Evolutionary conservation across 1,140 invertebrate species (phyloP).

Genomic region (Scaptomyza hsui): DNA sequence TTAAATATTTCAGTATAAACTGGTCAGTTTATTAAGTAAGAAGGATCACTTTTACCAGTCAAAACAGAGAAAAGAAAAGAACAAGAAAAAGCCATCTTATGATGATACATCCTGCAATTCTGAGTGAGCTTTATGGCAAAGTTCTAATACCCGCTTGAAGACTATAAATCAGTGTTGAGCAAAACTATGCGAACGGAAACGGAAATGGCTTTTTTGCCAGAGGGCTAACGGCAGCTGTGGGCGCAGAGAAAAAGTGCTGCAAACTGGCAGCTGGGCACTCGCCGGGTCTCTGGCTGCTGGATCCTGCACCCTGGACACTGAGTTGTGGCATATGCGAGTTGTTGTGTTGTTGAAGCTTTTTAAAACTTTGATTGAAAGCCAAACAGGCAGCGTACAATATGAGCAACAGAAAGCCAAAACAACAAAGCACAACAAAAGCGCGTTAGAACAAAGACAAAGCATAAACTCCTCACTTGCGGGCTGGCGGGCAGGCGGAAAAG

Average conservation of each 20-base stretch:
- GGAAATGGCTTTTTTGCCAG: slow-evolving; percentile 62
- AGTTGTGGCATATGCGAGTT: slow-evolving; percentile 64
- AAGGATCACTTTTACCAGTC: no score
- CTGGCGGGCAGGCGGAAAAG: neutral
- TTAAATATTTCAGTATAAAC: no score
- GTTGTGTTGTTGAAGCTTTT: slow-evolving; percentile 73
- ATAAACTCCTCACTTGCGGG: slow-evolving; percentile 18
- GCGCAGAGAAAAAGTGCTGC: slow-evolving; percentile 17
- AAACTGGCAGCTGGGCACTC: slow-evolving; percentile 3
- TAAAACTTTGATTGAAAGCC: slow-evolving; percentile 81
- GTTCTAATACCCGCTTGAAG: slow-evolving; percentile 38
- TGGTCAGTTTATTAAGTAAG: neutral
- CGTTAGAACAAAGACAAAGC: slow-evolving; percentile 64
- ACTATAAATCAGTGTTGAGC: slow-evolving; percentile 47
- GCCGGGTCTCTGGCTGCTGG: no score
- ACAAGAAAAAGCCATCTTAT: no score
- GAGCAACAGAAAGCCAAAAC: slow-evolving; percentile 58
- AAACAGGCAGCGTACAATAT: slow-evolving; percentile 59
- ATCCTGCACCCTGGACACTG: neutral
- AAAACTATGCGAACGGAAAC: slow-evolving; percentile 65
- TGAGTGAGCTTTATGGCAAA: slow-evolving; percentile 20
- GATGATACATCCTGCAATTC: slow-evolving; percentile 14
- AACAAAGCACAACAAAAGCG: slow-evolving; percentile 70
- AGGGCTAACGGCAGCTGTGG: slow-evolving; percentile 46
- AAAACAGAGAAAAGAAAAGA: no score